These are phyloP conservation scores for Caenorhabditis sp. DNA, from an alignment of 2,888 invertebrate species.

Conservation along the genomic window DNA sequence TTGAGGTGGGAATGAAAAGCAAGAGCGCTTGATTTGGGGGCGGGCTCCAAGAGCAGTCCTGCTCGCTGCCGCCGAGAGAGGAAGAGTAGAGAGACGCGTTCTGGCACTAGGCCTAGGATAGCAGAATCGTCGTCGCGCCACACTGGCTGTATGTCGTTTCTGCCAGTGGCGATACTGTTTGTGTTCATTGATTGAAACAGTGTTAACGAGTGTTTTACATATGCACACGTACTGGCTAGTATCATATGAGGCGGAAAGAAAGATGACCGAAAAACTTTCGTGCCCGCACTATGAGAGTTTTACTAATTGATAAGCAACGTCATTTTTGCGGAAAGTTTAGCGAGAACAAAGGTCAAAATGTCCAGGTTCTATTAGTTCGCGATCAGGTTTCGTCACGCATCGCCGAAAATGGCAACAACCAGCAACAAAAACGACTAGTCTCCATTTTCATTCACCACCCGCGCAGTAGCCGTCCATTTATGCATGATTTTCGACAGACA, in stretches of 20 bases:
- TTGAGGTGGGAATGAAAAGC: slow-evolving; percentile 59
- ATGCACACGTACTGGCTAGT: slow-evolving; percentile 23
- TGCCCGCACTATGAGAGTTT: background rate
- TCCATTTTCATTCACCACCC: slow-evolving; percentile 49
- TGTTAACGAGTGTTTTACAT: slow-evolving; percentile 34
- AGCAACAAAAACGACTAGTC: slow-evolving; percentile 23
- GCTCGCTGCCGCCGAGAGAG: slow-evolving; percentile 21
- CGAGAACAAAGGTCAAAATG: slow-evolving; percentile 31
- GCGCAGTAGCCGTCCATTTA: slow-evolving; percentile 36
- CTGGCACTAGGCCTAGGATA: slow-evolving; percentile 26
- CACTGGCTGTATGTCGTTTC: slow-evolving; percentile 3
- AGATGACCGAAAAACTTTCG: slow-evolving; percentile 6
- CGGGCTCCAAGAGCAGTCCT: slow-evolving; percentile 59
- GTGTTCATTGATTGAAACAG: slow-evolving; percentile 43
- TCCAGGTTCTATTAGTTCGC: slow-evolving; percentile 9
- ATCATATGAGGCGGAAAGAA: slow-evolving; percentile 19
- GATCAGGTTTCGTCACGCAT: slow-evolving; percentile 52
- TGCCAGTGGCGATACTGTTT: slow-evolving; percentile 25
- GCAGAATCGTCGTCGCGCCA: slow-evolving; percentile 34
- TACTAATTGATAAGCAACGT: background rate
- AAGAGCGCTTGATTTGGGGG: slow-evolving; percentile 60
- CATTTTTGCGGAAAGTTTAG: background rate
- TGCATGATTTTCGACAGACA: slow-evolving; percentile 56
- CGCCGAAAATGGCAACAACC: slow-evolving; percentile 28
- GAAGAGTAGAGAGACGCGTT: slow-evolving; percentile 46